These are phyloP conservation scores for Hydrolagus colliei DNA, from an alignment of 2,797 vertebrate species.

Conservation along the genomic window DNA sequence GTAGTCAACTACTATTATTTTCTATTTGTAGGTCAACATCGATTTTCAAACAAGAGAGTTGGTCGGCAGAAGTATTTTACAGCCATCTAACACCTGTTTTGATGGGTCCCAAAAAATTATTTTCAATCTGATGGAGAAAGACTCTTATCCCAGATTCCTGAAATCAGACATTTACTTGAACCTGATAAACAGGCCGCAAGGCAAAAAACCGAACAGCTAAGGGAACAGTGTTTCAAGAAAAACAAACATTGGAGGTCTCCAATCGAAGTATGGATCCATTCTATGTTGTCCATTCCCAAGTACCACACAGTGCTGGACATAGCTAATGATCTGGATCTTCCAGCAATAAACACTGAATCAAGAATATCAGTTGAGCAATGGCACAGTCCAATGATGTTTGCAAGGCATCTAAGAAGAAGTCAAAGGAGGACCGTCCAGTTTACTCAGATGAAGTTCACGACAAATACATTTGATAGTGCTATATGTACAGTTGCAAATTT, in stretches of 20 bases:
- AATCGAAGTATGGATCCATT: neutral
- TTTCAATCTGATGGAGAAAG: slow-evolving; percentile 73
- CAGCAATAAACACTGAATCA: neutral
- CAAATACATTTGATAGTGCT: neutral
- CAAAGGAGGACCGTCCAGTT: neutral
- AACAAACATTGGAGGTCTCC: neutral
- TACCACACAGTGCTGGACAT: neutral
- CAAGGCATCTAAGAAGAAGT: neutral
- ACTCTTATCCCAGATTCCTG: slow-evolving; percentile 75
- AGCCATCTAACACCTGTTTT: slow-evolving; percentile 64
- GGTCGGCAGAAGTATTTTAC: slow-evolving; percentile 63
- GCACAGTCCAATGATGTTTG: too few relatives aligned
- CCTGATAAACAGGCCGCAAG: slow-evolving; percentile 53
- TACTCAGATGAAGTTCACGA: neutral
- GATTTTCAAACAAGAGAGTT: slow-evolving; percentile 68
- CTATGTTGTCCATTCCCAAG: neutral
- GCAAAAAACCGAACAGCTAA: neutral
- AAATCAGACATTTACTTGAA: slow-evolving; percentile 70
- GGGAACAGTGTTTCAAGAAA: neutral
- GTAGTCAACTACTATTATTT: neutral
- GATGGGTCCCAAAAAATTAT: slow-evolving; percentile 77
- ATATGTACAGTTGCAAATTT: neutral
- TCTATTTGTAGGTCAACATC: slow-evolving; percentile 71
- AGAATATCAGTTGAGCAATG: neutral
- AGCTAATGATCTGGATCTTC: neutral